These are phyloP conservation scores for Ochlodes sylvanus DNA, from an alignment of 2,888 invertebrate species.

Conservation along the genomic window DNA sequence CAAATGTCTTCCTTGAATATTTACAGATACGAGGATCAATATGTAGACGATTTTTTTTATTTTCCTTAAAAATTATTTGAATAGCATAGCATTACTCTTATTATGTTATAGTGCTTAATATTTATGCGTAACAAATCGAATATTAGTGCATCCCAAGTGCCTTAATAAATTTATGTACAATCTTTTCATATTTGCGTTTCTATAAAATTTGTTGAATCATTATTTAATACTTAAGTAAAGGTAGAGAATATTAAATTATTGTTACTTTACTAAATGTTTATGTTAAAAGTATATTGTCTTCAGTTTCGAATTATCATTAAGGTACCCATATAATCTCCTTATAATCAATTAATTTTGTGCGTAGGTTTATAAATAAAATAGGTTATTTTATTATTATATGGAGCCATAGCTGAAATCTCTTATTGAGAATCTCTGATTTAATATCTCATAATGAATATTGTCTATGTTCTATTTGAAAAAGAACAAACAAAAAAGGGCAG, in stretches of 20 bases:
- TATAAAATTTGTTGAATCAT: constrained; percentile 77
- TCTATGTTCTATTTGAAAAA: constrained; percentile 14
- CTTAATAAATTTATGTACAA: constrained; percentile 80
- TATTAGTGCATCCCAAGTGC: constrained; percentile 80
- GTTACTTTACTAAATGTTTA: constrained; percentile 82
- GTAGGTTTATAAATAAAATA: constrained; percentile 51
- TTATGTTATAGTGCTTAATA: constrained; percentile 75
- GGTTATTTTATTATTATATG: constrained; percentile 51
- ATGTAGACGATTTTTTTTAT: constrained; percentile 62
- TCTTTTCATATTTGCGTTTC: constrained; percentile 75
- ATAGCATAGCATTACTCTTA: constrained; percentile 65
- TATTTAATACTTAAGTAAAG: constrained; percentile 73
- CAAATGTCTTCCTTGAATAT: constrained; percentile 68
- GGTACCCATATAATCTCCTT: constrained; percentile 49
- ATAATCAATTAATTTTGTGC: constrained; percentile 55
- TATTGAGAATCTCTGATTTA: constrained; percentile 68
- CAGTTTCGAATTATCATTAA: constrained; percentile 47
- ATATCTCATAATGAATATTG: constrained; percentile 50
- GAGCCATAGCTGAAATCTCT: constrained; percentile 73
- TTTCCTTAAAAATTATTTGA: constrained; percentile 56
- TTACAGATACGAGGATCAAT: constrained; percentile 59
- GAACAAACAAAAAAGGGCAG: constrained; percentile 18
- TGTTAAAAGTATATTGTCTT: constrained; percentile 61
- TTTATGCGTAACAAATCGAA: constrained; percentile 70
- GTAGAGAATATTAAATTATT: constrained; percentile 84